These are phyloP conservation scores for Limnothrissa miodon DNA, from an alignment of 2,113 vertebrate genomes.

Conservation along the genomic window DNA sequence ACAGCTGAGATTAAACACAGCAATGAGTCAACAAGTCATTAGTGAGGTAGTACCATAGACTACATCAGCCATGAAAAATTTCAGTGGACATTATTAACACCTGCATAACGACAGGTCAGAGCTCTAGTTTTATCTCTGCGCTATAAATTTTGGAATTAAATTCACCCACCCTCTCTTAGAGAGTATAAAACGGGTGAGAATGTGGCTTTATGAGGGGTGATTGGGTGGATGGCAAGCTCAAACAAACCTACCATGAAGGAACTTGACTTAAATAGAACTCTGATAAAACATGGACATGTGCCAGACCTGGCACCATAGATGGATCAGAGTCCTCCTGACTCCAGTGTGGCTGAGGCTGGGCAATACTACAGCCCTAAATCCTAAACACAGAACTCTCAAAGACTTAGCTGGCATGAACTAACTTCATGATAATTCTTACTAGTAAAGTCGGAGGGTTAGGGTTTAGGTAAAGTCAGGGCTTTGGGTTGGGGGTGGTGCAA, in stretches of 20 bases:
- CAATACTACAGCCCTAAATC: too few relatives aligned
- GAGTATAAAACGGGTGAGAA: too few relatives aligned
- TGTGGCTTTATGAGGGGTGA: neutral
- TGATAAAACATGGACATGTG: neutral
- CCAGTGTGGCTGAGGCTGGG: neutral
- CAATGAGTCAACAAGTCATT: constrained; percentile 9
- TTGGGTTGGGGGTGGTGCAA: too few relatives aligned
- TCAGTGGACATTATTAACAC: neutral
- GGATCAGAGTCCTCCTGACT: neutral
- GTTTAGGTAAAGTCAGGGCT: too few relatives aligned
- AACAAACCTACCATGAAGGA: neutral
- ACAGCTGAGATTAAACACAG: neutral
- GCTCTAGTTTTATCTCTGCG: neutral
- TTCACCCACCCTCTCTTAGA: neutral
- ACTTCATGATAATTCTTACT: too few relatives aligned
- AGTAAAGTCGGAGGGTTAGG: too few relatives aligned
- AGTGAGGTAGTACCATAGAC: neutral
- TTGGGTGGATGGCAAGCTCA: neutral
- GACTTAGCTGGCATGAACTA: too few relatives aligned
- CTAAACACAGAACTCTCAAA: too few relatives aligned
- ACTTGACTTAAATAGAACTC: neutral
- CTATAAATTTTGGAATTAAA: neutral
- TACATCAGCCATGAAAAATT: neutral
- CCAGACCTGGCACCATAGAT: neutral
- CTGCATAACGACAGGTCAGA: neutral